Conservation (phyloP, 1,140 invertebrate genomes). For the Sitobion miscanthi region DNA sequence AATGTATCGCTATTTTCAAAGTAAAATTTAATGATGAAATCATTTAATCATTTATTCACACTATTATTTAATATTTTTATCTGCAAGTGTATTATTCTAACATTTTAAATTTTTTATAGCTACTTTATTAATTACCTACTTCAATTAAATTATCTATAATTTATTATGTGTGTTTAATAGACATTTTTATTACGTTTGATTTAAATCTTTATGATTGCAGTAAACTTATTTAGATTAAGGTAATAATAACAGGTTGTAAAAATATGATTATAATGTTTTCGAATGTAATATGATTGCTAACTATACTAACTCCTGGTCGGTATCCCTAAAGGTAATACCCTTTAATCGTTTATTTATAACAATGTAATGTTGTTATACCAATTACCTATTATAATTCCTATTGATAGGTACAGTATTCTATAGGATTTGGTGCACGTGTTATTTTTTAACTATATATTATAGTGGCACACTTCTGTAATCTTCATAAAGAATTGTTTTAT, state of each 20-base stretch:
- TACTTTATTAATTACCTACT: not conserved
- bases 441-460: not conserved
- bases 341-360: slow-evolving; percentile 30
- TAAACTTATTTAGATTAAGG: not conserved
- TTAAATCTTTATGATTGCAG: not conserved
- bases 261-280: not conserved
- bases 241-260: not conserved
- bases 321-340: not conserved
- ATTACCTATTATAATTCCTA: slow-evolving; percentile 4
- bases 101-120: not conserved
- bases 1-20: not conserved
- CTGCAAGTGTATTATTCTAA: not conserved
- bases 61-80: not conserved
- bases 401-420: not conserved
- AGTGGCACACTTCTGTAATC: not conserved
- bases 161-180: not conserved
- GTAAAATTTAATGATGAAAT: not conserved
- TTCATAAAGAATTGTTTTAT: not conserved
- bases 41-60: not conserved
- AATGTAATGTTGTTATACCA: not conserved
- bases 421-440: not conserved
- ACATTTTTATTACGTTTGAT: not conserved
- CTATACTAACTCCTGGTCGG: not conserved
- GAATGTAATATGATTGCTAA: not conserved
- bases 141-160: not conserved